Percentiles rank a stretch among this genome's conserved stretches.
phyloP scores from a whole-genome alignment of 2,797 vertebrate genomes.

The Odontamblyopus lacepedii region DNA sequence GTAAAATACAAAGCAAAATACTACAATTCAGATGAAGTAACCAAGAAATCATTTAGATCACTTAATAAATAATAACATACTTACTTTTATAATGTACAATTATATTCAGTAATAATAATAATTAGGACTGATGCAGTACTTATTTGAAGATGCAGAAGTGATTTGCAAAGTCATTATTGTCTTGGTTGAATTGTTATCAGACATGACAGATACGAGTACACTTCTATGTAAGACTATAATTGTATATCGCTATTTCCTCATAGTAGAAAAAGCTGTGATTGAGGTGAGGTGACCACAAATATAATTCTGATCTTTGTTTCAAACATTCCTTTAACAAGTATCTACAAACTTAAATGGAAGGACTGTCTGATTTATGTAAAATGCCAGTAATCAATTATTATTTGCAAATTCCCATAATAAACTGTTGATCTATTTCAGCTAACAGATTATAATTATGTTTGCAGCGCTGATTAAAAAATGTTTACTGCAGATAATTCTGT shows the following conservation, averaged over 20 bases:
- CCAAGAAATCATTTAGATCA: not conserved
- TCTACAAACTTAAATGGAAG: not conserved
- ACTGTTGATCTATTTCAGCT: constrained; percentile 5
- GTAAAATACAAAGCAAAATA: not conserved
- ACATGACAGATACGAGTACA: too few species aligned
- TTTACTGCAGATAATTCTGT: constrained; percentile 10
- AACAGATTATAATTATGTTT: constrained; percentile 2
- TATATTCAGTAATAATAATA: too few species aligned
- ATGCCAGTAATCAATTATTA: not conserved
- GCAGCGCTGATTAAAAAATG: constrained; percentile 14
- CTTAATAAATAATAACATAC: too few species aligned
- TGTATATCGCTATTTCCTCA: not conserved
- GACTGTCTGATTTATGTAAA: not conserved
- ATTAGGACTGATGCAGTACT: too few species aligned
- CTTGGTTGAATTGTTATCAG: too few species aligned
- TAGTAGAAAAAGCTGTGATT: not conserved
- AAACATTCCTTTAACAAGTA: not conserved
- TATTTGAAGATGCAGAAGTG: not conserved
- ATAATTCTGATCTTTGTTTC: not conserved
- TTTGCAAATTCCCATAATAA: not conserved
- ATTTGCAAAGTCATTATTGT: too few species aligned
- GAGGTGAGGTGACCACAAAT: not conserved
- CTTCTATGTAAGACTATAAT: not conserved
- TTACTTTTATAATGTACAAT: too few species aligned
- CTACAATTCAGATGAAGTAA: not conserved